Base-by-base conservation (phyloP, 2,888 invertebrate species). In the Ariolimax columbianus region DNA sequence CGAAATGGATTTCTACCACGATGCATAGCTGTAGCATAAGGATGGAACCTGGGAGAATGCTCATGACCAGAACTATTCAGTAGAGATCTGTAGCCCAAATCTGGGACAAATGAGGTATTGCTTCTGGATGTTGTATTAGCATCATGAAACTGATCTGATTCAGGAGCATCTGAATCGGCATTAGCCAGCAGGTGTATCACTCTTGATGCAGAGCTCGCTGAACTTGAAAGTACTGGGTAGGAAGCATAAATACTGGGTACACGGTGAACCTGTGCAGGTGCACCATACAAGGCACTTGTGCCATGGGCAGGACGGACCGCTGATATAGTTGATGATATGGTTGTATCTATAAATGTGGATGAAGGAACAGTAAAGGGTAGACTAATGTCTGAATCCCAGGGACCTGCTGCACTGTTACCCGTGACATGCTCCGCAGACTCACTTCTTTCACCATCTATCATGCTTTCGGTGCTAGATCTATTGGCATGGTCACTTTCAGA, bases 41-140 rank as follows among this genome's bases (percentile, higher is more conserved):
- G 75, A 75, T 75, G 75, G 40, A 75, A 75, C 51, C 75, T 75
- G 19, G 23, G 33, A 26, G 72, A 72, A 33, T 33, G n/a, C 33
- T 51, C 75, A 51, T 47, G 30, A 17, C n/a, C 30, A 30, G 75
- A 4, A n/a, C 75, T 23, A 51, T 30, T 51, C 14, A 47, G 43
- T 3, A 75, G 33, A 51, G 75, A 33, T 33, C 75, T n/a, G 51
- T 33, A 75, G 36, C 36, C 14, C 23, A 30, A 30, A 30, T 43
- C 43, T n/a, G 47, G 47, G 14, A 40, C 43, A 11, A 47, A 47
- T 17, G 75, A 75, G 47, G 51, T 33, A 17, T 33, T 75, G 33
- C 30, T 51, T 43, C 73, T 47, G 19, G 75, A 51, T 4, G 33
- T 9, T 19, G 47, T 4, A 47, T 6, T 2, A 19, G 30, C 26